Conservation (phyloP, 1,140 invertebrate genomes). For the Steinernema feltiae region DNA sequence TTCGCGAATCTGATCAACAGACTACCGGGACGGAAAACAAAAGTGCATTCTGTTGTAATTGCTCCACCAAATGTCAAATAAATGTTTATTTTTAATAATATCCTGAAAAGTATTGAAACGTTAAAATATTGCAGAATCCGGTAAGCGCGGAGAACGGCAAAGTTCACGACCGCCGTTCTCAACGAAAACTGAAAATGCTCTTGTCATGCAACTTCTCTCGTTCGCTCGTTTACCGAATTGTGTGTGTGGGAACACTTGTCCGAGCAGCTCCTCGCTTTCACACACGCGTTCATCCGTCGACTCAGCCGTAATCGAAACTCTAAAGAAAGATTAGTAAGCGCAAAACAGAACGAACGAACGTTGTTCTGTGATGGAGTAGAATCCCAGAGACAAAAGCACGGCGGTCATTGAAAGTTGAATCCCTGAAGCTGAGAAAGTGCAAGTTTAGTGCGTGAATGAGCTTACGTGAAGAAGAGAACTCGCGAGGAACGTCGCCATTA, state of each 20-base stretch:
- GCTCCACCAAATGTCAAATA: no score
- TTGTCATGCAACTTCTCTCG: constrained; percentile 40
- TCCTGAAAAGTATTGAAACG: no score
- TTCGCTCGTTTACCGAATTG: constrained; percentile 57
- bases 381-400: constrained; percentile 58
- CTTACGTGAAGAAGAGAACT: constrained; percentile 79
- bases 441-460: no score
- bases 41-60: no score
- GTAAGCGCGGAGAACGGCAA: constrained; percentile 69
- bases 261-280: constrained; percentile 70
- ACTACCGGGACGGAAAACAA: no score
- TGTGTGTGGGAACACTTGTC: constrained; percentile 58
- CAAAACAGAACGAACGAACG: constrained; percentile 55
- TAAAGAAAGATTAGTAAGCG: constrained; percentile 40
- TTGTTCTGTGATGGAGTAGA: constrained; percentile 83
- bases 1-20: no score
- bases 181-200: constrained; percentile 64
- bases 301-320: constrained; percentile 71
- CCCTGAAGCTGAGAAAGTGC: no score
- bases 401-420: background rate
- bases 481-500: constrained; percentile 76
- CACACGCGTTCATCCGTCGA: constrained; percentile 71
- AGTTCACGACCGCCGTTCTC: constrained; percentile 66
- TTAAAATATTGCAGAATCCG: no score
- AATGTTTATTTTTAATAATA: no score